A percentile compares a stretch with the other conserved stretches of the same genome.
Conservation (phyloP, 2,888 invertebrate species). For the Elegia similella region DNA sequence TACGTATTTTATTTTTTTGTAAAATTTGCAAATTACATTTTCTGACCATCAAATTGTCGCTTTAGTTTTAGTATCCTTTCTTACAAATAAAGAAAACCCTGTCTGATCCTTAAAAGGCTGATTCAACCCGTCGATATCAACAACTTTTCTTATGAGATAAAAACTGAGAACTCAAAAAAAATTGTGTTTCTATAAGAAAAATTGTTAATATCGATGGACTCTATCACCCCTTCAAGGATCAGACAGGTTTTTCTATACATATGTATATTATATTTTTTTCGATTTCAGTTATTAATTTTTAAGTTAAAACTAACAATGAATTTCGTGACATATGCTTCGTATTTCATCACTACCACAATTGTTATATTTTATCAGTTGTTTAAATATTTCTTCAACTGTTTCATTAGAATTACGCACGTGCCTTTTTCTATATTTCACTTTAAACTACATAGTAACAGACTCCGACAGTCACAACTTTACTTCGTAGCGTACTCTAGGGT, state of each 20-base stretch:
- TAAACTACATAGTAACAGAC: not conserved
- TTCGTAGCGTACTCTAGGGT: constrained; percentile 33
- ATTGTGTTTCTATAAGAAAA: too few species aligned
- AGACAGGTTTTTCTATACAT: too few species aligned
- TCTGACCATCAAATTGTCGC: constrained; percentile 25
- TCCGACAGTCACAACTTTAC: not conserved
- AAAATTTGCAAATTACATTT: constrained; percentile 39
- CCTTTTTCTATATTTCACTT: constrained; percentile 2
- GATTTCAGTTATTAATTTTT: not conserved
- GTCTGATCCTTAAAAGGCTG: too few species aligned
- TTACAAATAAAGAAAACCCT: too few species aligned
- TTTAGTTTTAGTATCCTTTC: constrained; percentile 26
- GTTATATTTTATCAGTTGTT: constrained; percentile 26
- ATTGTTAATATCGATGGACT: too few species aligned
- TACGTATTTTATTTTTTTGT: constrained; percentile 38
- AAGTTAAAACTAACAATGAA: not conserved
- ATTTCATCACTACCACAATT: constrained; percentile 22
- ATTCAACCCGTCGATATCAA: too few species aligned
- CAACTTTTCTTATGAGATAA: too few species aligned
- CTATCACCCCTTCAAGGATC: too few species aligned
- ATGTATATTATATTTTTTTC: too few species aligned
- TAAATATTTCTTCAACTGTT: constrained; percentile 23
- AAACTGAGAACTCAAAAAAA: too few species aligned
- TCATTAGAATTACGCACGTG: constrained; percentile 21
- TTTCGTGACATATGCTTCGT: constrained; percentile 1